A percentile compares a stretch with the other conserved stretches of the same genome.
These are phyloP conservation scores for Bagarius yarrelli DNA, from an alignment of 2,113 vertebrate genomes.

Conservation along the genomic window DNA sequence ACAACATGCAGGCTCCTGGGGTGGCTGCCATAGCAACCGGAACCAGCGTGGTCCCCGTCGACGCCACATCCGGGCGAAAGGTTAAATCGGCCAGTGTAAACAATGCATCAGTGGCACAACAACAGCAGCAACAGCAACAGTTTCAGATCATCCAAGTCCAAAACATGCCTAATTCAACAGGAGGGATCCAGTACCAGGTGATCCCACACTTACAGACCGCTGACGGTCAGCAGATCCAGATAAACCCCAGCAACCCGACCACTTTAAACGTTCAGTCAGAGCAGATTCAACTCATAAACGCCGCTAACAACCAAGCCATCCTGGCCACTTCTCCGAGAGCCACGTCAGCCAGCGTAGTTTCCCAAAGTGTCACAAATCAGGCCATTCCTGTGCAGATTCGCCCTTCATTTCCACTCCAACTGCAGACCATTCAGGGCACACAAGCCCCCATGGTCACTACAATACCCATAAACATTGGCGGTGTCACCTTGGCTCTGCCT, in stretches of 20 bases:
- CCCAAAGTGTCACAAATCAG: constrained; percentile 86
- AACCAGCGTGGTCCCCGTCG: constrained; percentile 64
- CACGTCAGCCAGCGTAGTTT: constrained; percentile 81
- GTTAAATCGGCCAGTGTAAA: constrained; percentile 72
- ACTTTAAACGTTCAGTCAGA: constrained; percentile 78
- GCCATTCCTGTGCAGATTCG: constrained; percentile 92
- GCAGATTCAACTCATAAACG: constrained; percentile 93
- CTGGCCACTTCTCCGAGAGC: constrained; percentile 78
- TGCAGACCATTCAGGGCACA: constrained; percentile 90
- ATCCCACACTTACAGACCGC: constrained; percentile 96
- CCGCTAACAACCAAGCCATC: constrained; percentile 89
- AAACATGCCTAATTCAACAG: constrained; percentile 83
- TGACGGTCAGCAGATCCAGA: constrained; percentile 93
- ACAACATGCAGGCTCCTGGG: constrained; percentile 81
- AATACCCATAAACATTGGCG: constrained; percentile 94
- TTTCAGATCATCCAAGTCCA: constrained; percentile 94
- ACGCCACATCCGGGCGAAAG: constrained; percentile 82
- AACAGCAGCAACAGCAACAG: constrained; percentile 68
- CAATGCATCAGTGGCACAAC: constrained; percentile 65
- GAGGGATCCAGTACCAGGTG: constrained; percentile 95
- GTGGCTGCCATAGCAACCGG: constrained; percentile 75
- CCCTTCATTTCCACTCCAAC: constrained; percentile 90
- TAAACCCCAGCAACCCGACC: constrained; percentile 80
- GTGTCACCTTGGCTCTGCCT: constrained; percentile 91
- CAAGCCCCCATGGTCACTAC: constrained; percentile 94